Evolutionary conservation across 2,113 vertebrate species (phyloP).

Genomic region (Chamaetylas fuelleborni): DNA sequence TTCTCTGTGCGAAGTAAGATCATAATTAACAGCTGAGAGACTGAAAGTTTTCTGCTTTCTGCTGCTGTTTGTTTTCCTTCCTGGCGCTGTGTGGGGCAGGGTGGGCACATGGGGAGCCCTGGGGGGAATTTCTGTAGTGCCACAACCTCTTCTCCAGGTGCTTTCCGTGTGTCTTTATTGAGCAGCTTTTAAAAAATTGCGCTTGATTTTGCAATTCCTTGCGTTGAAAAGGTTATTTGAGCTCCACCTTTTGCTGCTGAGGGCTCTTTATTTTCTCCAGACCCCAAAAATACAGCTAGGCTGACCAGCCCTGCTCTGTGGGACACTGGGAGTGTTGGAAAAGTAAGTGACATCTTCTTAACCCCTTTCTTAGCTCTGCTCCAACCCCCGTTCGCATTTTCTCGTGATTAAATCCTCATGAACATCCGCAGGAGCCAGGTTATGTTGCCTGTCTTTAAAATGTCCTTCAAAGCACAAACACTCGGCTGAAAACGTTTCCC

Average conservation of each 20-base stretch:
- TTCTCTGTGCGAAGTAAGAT: slow-evolving; percentile 48
- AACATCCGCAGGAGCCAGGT: not conserved
- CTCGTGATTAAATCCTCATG: not conserved
- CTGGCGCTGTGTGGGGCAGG: not conserved
- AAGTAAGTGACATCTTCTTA: not conserved
- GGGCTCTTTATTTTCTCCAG: not conserved
- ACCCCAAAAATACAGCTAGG: not conserved
- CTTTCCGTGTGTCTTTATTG: accelerated
- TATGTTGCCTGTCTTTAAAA: not conserved
- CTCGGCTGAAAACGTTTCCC: not conserved
- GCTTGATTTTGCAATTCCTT: not conserved
- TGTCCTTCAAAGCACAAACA: not conserved
- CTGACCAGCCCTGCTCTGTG: not conserved
- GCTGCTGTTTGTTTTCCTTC: not conserved
- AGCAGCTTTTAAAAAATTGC: not conserved
- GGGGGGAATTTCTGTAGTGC: not conserved
- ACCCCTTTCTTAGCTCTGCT: not conserved
- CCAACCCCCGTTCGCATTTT: accelerated
- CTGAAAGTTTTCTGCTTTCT: not conserved
- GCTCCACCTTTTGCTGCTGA: not conserved
- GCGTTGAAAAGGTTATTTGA: not conserved
- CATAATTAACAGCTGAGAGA: slow-evolving; percentile 57
- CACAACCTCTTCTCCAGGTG: not conserved
- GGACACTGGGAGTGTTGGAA: accelerated
- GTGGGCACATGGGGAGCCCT: accelerated